Evolutionary conservation across 2,113 vertebrate genomes (phyloP).

Genomic region (Microcebus lehilahytsara): DNA sequence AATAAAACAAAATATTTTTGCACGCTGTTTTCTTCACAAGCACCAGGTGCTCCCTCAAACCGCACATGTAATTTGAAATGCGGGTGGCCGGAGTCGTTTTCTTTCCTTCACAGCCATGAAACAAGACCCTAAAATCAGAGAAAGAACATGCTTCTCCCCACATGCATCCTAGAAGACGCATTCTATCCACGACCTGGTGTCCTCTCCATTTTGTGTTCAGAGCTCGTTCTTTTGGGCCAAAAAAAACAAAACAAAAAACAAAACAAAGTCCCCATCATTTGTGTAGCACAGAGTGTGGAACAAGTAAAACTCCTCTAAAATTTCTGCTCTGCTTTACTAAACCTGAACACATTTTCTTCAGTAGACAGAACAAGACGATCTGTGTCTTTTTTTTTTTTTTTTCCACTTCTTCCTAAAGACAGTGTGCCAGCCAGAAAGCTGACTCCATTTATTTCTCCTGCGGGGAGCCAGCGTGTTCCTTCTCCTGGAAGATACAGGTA

Average conservation of each 20-base stretch:
- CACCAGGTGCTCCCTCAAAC: not conserved
- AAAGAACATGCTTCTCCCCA: not conserved
- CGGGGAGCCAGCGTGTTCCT: conserved; percentile 58
- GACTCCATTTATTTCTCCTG: conserved; percentile 74
- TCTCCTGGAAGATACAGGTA: conserved; percentile 56
- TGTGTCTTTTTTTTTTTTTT: conserved; percentile 50
- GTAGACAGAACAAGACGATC: conserved; percentile 52
- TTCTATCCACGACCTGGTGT: not conserved
- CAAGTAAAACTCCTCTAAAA: not conserved
- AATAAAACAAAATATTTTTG: conserved; percentile 53
- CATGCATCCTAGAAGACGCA: not conserved
- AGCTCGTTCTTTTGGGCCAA: not conserved
- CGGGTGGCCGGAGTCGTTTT: not conserved
- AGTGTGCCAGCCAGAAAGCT: conserved; percentile 60
- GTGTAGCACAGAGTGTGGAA: not conserved
- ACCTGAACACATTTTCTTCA: conserved; percentile 52
- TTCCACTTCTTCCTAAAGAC: conserved; percentile 41
- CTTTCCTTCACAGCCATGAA: conserved; percentile 13
- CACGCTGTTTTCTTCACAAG: conserved; percentile 40
- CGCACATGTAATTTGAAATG: not conserved
- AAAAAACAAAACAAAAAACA: not conserved
- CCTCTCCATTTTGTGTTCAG: not conserved
- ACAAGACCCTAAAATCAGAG: conserved; percentile 14
- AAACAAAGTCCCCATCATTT: not conserved
- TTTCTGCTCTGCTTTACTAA: conserved; percentile 17